These are phyloP conservation scores for Pocillopora meandrina DNA, from an alignment of 92 coral and sea anemone species.

Conservation along the genomic window DNA sequence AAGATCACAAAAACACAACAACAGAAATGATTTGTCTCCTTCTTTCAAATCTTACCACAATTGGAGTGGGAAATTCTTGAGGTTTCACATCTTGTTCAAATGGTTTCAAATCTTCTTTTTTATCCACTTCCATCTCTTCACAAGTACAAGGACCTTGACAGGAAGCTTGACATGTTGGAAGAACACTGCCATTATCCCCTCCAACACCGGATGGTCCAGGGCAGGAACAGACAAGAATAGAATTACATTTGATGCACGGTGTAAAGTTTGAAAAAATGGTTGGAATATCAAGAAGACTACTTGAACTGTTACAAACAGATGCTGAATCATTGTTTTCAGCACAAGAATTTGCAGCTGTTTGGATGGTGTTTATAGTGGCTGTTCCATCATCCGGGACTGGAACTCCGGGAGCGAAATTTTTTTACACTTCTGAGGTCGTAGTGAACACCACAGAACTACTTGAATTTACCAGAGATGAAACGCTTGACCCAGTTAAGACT, in stretches of 20 bases:
- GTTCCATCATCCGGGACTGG: neutral
- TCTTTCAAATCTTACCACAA: slow-evolving; percentile 22
- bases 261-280: slow-evolving; percentile 10
- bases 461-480: neutral
- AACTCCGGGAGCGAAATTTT: neutral
- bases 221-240: slow-evolving; percentile 40
- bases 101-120: neutral
- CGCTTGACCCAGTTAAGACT: neutral
- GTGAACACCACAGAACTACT: neutral
- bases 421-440: neutral
- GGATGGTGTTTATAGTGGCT: neutral
- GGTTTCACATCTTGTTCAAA: slow-evolving; percentile 32
- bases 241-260: slow-evolving; percentile 29
- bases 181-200: neutral
- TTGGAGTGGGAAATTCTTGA: slow-evolving; percentile 1
- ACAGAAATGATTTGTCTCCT: neutral
- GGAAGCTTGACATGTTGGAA: neutral
- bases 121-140: neutral
- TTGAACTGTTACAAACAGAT: neutral
- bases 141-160: slow-evolving; percentile 12
- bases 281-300: neutral
- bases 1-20: neutral
- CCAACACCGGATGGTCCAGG: slow-evolving; percentile 9
- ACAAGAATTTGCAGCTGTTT: neutral
- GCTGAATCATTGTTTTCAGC: neutral